Evolutionary conservation across 1,140 invertebrate species (phyloP).

Genomic region (Bombus turneri): DNA sequence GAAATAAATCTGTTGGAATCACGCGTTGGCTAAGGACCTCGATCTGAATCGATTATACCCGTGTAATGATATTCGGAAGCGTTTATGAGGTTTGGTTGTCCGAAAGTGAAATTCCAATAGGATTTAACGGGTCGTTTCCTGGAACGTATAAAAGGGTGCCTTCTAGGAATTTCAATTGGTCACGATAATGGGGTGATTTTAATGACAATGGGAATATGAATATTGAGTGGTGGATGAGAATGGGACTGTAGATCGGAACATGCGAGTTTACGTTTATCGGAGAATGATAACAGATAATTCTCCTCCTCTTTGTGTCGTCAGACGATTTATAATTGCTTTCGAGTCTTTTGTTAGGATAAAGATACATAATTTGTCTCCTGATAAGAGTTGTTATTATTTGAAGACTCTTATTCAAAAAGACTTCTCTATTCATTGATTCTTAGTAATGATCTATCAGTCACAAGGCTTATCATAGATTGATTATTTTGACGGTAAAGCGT

Average conservation of each 20-base stretch:
- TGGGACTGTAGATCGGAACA: not conserved
- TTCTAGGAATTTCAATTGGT: slow-evolving; percentile 2
- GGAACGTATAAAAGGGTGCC: not conserved
- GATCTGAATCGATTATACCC: not conserved
- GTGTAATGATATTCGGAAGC: slow-evolving; percentile 48
- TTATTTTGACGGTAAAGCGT: not conserved
- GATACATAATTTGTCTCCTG: not conserved
- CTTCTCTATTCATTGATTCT: not conserved
- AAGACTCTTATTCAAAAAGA: not conserved
- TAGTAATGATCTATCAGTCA: too few relatives aligned
- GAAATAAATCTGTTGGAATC: slow-evolving; percentile 61
- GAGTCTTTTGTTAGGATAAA: too few relatives aligned
- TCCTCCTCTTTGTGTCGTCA: too few relatives aligned
- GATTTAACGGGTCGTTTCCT: slow-evolving; percentile 26
- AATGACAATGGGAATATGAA: slow-evolving; percentile 34
- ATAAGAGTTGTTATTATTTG: not conserved
- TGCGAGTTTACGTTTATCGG: not conserved
- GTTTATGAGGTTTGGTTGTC: slow-evolving; percentile 42
- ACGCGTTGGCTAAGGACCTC: not conserved
- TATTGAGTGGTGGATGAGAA: not conserved
- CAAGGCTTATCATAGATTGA: not conserved
- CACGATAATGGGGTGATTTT: slow-evolving; percentile 25
- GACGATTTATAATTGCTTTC: not conserved
- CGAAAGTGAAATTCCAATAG: slow-evolving; percentile 52
- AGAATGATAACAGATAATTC: not conserved